Conservation (phyloP, 1,140 invertebrate species). For the Plectrocnemia conspersa region DNA sequence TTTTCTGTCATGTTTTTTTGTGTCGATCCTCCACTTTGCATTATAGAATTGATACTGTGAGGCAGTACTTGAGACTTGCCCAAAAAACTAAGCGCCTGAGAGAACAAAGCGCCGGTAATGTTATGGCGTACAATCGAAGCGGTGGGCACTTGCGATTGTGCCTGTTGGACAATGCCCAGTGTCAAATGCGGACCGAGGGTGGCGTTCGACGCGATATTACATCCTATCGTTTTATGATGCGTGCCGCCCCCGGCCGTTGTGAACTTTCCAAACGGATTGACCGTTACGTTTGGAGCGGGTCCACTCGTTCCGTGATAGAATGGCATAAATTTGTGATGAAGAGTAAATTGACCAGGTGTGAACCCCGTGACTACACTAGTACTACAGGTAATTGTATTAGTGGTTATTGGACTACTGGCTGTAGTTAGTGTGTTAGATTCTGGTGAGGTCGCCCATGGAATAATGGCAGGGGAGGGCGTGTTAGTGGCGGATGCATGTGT, state of each 20-base stretch:
- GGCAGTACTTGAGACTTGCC: constrained; percentile 28
- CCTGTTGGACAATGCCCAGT: constrained; percentile 17
- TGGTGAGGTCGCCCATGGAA: constrained; percentile 37
- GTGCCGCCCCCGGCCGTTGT: constrained; percentile 16
- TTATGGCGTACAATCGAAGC: constrained; percentile 24
- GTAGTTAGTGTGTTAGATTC: constrained; percentile 41
- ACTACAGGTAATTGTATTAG: constrained; percentile 28
- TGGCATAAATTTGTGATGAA: constrained; percentile 29
- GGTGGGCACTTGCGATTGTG: constrained; percentile 18
- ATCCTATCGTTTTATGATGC: constrained; percentile 8
- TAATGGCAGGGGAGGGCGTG: constrained; percentile 35
- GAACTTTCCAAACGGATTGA: constrained; percentile 50
- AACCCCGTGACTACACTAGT: constrained; percentile 28
- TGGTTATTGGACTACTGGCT: constrained; percentile 35
- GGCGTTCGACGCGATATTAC: constrained; percentile 11
- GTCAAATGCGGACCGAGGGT: constrained; percentile 22
- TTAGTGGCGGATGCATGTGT: constrained; percentile 34
- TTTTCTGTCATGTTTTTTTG: background rate
- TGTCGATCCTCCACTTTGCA: constrained; percentile 11
- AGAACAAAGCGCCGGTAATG: constrained; percentile 18
- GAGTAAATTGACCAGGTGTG: constrained; percentile 23
- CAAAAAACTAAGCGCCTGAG: constrained; percentile 25
- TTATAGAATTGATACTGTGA: constrained; percentile 27
- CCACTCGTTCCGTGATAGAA: constrained; percentile 31
- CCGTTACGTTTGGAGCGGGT: constrained; percentile 56